Evolutionary conservation across 2,797 vertebrate genomes (phyloP).

Genomic region (Xiphophorus birchmanni): DNA sequence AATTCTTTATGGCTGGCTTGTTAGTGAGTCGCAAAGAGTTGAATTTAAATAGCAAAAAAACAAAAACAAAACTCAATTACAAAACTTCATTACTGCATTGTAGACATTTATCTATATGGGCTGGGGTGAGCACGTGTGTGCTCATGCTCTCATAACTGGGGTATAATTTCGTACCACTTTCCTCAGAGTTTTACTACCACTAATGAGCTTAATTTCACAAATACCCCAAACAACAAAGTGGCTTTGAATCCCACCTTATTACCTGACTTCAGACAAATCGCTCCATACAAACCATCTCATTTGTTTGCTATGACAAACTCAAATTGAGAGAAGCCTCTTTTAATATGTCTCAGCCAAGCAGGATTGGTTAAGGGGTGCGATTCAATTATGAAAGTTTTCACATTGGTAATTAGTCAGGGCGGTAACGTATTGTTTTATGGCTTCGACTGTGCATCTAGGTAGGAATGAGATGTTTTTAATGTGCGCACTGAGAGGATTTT

Average conservation of each 20-base stretch:
- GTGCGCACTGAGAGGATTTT: constrained; percentile 71
- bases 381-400: constrained; percentile 78
- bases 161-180: constrained; percentile 41
- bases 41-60: neutral
- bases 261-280: constrained; percentile 68
- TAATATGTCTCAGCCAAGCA: constrained; percentile 57
- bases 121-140: neutral
- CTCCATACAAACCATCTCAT: constrained; percentile 64
- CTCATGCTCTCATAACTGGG: constrained; percentile 20
- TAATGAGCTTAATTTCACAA: constrained; percentile 68
- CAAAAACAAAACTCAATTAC: neutral
- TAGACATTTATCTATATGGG: neutral
- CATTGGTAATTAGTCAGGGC: constrained; percentile 75
- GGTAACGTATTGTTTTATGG: constrained; percentile 75
- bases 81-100: neutral
- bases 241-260: constrained; percentile 63
- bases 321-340: constrained; percentile 61
- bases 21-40: neutral
- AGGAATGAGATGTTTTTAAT: constrained; percentile 75
- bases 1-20: neutral
- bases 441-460: constrained; percentile 54
- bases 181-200: constrained; percentile 26
- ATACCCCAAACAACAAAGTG: constrained; percentile 56
- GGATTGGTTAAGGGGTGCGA: constrained; percentile 62
- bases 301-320: constrained; percentile 74